Conservation (phyloP, 1,140 invertebrate genomes). For the Himalopsyche phryganea region DNA sequence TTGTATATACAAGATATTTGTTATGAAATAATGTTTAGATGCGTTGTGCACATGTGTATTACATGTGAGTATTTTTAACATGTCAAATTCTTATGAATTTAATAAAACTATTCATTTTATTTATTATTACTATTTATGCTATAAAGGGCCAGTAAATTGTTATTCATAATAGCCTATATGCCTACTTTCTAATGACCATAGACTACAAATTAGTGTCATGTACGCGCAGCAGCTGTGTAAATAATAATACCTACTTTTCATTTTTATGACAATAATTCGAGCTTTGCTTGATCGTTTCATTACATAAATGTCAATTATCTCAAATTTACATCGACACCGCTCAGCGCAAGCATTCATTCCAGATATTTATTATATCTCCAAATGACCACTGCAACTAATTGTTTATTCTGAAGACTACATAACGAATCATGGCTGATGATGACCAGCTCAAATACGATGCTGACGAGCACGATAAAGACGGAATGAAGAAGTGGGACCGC, state of each 20-base stretch:
- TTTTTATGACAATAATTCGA: constrained; percentile 19
- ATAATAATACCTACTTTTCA: constrained; percentile 18
- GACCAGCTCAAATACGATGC: constrained; percentile 7
- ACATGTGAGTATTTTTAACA: too few relatives aligned
- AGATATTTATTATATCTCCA: background rate
- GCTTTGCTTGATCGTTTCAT: constrained; percentile 4
- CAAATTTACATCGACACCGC: constrained; percentile 8
- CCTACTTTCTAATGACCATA: background rate
- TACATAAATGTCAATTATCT: constrained; percentile 25
- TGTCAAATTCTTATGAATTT: too few relatives aligned
- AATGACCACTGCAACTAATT: too few relatives aligned
- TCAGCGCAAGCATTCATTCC: background rate
- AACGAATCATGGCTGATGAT: constrained; percentile 18
- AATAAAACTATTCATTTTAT: too few relatives aligned
- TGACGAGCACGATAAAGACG: constrained; percentile 4
- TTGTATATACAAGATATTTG: too few relatives aligned
- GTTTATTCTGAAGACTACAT: background rate
- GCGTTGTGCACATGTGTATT: too few relatives aligned
- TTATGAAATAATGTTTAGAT: too few relatives aligned
- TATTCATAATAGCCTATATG: too few relatives aligned
- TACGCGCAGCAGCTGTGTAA: constrained; percentile 22
- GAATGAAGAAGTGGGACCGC: constrained; percentile 43
- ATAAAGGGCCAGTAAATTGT: too few relatives aligned
- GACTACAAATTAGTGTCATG: too few relatives aligned
- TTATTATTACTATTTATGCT: too few relatives aligned